Conservation (phyloP, 2,113 vertebrate species). For the Phoenicopterus ruber region DNA sequence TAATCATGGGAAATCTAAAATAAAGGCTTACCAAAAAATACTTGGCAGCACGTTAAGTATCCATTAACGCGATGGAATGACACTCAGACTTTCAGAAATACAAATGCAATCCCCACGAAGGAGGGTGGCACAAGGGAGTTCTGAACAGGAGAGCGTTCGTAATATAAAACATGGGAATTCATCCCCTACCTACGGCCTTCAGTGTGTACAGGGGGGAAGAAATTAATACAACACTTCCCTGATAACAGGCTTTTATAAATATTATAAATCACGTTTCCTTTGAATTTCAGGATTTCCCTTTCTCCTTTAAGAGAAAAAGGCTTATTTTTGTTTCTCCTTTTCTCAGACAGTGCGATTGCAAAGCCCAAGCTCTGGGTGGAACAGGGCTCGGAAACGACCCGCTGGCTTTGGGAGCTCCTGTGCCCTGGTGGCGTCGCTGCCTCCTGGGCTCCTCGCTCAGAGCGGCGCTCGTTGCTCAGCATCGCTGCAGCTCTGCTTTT, state of each 20-base stretch:
- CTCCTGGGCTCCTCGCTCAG: rapidly evolving
- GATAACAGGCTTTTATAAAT: conserved; percentile 13
- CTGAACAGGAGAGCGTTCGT: neutral
- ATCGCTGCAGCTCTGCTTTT: neutral
- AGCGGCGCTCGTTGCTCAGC: neutral
- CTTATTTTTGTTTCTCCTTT: neutral
- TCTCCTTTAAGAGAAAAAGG: neutral
- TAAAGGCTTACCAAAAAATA: conserved; percentile 55
- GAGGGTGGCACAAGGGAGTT: neutral
- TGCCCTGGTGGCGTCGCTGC: neutral
- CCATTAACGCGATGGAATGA: neutral
- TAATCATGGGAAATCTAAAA: conserved; percentile 40
- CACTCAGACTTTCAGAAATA: neutral
- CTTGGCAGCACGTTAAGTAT: conserved; percentile 9
- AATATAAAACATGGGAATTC: neutral
- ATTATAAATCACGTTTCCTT: conserved; percentile 13
- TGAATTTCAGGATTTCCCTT: conserved; percentile 45
- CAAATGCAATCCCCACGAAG: neutral
- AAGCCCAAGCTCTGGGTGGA: neutral
- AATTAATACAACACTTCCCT: conserved; percentile 6
- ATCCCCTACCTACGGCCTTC: neutral
- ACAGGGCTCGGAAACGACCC: neutral
- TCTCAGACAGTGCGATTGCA: neutral
- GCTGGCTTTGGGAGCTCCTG: neutral
- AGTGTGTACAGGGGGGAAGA: neutral